Evolutionary conservation across 2,888 invertebrate species (phyloP).

Genomic region (Apodemia zela): DNA sequence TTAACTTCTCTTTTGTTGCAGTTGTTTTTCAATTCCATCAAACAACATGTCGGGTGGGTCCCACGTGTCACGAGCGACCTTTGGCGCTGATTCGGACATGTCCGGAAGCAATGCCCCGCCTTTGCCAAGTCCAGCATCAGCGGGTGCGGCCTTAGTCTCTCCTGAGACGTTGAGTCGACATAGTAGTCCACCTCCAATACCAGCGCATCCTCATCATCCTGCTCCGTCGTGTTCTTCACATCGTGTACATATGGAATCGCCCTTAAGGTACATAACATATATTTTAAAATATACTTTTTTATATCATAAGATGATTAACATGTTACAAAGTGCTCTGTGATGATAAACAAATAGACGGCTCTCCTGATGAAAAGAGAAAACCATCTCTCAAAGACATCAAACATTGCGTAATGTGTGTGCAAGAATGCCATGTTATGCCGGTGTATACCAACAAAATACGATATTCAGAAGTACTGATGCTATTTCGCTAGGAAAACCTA

Average conservation of each 20-base stretch:
- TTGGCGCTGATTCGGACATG: conserved; percentile 66
- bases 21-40: conserved; percentile 82
- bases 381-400: too few relatives aligned
- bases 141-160: conserved; percentile 87
- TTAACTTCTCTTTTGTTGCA: conserved; percentile 36
- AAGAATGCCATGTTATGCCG: too few relatives aligned
- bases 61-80: conserved; percentile 77
- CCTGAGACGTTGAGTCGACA: conserved; percentile 86
- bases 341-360: too few relatives aligned
- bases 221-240: conserved; percentile 77
- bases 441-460: too few relatives aligned
- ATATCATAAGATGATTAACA: too few relatives aligned
- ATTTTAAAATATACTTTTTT: not conserved
- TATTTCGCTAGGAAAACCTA: too few relatives aligned
- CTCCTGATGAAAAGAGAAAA: too few relatives aligned
- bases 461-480: too few relatives aligned
- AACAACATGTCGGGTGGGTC: conserved; percentile 84
- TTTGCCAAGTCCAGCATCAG: conserved; percentile 87
- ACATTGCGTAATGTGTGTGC: too few relatives aligned
- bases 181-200: conserved; percentile 77
- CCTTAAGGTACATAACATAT: conserved; percentile 57
- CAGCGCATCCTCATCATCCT: conserved; percentile 76
- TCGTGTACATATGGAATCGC: conserved; percentile 78
- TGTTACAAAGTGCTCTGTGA: too few relatives aligned
- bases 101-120: conserved; percentile 77